phyloP scores from a whole-genome alignment of 2,888 invertebrate genomes.

The Philereme vetulata region DNA sequence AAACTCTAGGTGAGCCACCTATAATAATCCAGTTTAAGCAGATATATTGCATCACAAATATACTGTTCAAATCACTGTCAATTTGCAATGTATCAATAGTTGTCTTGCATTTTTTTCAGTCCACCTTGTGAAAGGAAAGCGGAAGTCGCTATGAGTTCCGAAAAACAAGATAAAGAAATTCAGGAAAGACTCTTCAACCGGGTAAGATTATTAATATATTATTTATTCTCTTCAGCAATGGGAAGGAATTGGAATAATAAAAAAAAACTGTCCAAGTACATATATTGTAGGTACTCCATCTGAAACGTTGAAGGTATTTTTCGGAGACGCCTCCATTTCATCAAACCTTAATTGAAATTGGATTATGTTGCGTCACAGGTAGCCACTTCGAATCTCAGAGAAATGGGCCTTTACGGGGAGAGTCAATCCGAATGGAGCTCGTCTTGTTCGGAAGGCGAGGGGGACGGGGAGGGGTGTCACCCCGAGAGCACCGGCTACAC shows the following conservation, averaged over 20 bases:
- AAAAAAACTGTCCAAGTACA: no score
- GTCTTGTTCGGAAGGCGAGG: conserved; percentile 83
- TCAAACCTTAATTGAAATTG: no score
- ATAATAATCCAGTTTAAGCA: no score
- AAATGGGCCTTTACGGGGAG: conserved; percentile 81
- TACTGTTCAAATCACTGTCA: no score
- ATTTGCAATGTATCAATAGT: no score
- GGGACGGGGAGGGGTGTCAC: conserved; percentile 76
- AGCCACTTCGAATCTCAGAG: conserved; percentile 69
- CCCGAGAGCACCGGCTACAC: conserved; percentile 91
- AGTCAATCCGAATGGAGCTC: conserved; percentile 93
- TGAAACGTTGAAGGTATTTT: no score
- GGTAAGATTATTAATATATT: conserved; percentile 48
- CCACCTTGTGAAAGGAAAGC: conserved; percentile 60
- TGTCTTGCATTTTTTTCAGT: conserved; percentile 40
- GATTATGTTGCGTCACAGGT: conserved; percentile 47
- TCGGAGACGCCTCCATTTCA: no score
- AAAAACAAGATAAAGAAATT: conserved; percentile 65
- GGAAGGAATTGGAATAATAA: no score
- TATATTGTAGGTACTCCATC: no score
- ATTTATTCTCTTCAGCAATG: neutral
- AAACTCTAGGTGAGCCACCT: conserved; percentile 47
- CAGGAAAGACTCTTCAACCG: conserved; percentile 72
- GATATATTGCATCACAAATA: no score
- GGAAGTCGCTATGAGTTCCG: conserved; percentile 55